Evolutionary conservation across 2,113 vertebrate genomes (phyloP).

Genomic region (Hippocampus mohnikei): DNA sequence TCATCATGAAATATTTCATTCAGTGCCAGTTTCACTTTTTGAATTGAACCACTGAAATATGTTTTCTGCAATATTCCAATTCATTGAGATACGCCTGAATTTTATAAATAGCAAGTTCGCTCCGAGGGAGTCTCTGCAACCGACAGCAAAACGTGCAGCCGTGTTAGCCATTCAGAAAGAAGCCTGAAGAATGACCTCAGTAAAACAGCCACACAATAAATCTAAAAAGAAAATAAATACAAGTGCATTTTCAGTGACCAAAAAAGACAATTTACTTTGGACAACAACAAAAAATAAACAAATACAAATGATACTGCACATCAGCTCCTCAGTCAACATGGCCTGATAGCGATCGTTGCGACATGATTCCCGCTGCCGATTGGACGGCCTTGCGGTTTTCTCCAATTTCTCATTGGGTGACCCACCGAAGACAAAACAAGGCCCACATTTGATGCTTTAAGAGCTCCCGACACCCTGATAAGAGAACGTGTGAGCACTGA

Average conservation of each 20-base stretch:
- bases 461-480: conserved; percentile 1
- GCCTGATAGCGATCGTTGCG: conserved; percentile 25
- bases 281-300: neutral
- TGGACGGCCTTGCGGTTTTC: neutral
- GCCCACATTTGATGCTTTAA: conserved; percentile 30
- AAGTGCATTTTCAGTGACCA: neutral
- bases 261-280: neutral
- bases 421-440: conserved; percentile 23
- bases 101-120: neutral
- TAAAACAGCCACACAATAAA: neutral
- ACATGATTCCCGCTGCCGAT: neutral
- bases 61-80: neutral
- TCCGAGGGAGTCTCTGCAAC: too few relatives aligned
- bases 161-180: neutral
- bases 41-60: too few relatives aligned
- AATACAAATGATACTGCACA: neutral
- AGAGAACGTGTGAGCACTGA: conserved; percentile 44
- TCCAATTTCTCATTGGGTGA: conserved; percentile 26
- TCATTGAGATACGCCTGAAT: neutral
- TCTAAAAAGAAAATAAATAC: too few relatives aligned
- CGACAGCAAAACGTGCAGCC: neutral
- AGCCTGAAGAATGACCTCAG: neutral
- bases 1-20: neutral
- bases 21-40: too few relatives aligned
- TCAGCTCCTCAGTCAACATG: conserved; percentile 3